Conservation (phyloP, 2,797 vertebrate species). For the Oophaga sylvatica region DNA sequence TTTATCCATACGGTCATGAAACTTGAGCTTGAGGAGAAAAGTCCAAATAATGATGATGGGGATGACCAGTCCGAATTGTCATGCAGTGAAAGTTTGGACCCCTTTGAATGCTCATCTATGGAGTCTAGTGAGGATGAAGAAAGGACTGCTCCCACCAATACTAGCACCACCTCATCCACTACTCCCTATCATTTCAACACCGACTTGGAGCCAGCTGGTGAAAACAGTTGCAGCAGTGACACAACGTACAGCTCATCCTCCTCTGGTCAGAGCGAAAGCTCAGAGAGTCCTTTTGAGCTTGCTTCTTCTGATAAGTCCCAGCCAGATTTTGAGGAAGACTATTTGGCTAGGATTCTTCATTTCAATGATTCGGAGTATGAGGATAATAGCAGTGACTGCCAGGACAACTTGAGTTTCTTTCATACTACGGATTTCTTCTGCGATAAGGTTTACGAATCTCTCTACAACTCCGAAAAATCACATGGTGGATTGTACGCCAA, state of each 20-base stretch:
- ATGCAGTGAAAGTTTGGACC: constrained; percentile 60
- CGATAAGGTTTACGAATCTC: constrained; percentile 75
- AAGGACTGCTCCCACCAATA: constrained; percentile 58
- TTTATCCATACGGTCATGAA: constrained; percentile 97
- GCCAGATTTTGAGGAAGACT: constrained; percentile 82
- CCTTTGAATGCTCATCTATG: constrained; percentile 57
- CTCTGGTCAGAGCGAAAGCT: constrained; percentile 82
- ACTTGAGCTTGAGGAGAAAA: constrained; percentile 90
- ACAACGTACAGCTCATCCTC: constrained; percentile 89
- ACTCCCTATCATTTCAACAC: constrained; percentile 80
- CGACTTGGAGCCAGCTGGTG: constrained; percentile 76
- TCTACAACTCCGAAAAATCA: constrained; percentile 50
- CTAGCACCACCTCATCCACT: background rate
- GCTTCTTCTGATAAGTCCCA: constrained; percentile 71
- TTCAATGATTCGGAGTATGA: constrained; percentile 83
- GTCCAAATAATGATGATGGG: constrained; percentile 77
- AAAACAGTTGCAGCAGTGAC: constrained; percentile 93
- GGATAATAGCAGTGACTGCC: constrained; percentile 70
- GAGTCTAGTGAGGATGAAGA: constrained; percentile 68
- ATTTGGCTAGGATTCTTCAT: constrained; percentile 86
- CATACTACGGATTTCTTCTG: constrained; percentile 82
- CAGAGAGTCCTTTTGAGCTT: constrained; percentile 69
- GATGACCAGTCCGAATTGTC: constrained; percentile 61
- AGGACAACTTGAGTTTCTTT: constrained; percentile 81
- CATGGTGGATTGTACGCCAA: constrained; percentile 59